phyloP scores from a whole-genome alignment of 2,113 vertebrate species.

The Semicossyphus pulcher region DNA sequence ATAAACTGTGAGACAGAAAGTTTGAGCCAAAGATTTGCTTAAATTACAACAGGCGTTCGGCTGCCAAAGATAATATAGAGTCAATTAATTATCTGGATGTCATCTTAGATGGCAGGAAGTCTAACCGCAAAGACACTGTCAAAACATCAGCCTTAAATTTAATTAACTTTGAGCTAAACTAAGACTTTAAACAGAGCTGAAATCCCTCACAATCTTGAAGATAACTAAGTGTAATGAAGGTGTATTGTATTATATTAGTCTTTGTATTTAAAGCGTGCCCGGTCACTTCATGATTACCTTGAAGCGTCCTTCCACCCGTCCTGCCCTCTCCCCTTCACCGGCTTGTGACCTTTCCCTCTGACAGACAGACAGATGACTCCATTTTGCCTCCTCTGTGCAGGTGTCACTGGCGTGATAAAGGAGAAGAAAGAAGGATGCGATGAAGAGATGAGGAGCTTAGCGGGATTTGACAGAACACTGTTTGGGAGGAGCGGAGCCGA shows the following conservation, averaged over 20 bases:
- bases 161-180: too few species aligned
- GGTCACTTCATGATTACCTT: constrained; percentile 36
- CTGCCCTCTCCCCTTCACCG: constrained; percentile 58
- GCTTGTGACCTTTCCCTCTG: constrained; percentile 80
- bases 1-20: neutral
- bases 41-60: neutral
- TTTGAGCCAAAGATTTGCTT: neutral
- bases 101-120: neutral
- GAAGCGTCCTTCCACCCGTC: constrained; percentile 40
- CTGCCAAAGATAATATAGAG: neutral
- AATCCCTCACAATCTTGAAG: too few species aligned
- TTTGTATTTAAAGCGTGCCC: too few species aligned
- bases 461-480: constrained; percentile 52
- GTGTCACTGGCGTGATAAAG: constrained; percentile 67
- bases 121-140: neutral
- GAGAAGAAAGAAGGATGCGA: constrained; percentile 49
- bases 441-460: constrained; percentile 61
- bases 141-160: neutral
- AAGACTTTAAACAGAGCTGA: too few species aligned
- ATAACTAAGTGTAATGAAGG: too few species aligned
- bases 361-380: constrained; percentile 81
- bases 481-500: constrained; percentile 5
- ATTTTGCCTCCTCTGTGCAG: constrained; percentile 69
- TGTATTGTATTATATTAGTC: too few species aligned
- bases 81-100: neutral